A percentile compares a stretch with the other conserved stretches of the same genome.
Evolutionary conservation across 2,113 vertebrate species (phyloP).

Genomic region (Vicugna pacos): DNA sequence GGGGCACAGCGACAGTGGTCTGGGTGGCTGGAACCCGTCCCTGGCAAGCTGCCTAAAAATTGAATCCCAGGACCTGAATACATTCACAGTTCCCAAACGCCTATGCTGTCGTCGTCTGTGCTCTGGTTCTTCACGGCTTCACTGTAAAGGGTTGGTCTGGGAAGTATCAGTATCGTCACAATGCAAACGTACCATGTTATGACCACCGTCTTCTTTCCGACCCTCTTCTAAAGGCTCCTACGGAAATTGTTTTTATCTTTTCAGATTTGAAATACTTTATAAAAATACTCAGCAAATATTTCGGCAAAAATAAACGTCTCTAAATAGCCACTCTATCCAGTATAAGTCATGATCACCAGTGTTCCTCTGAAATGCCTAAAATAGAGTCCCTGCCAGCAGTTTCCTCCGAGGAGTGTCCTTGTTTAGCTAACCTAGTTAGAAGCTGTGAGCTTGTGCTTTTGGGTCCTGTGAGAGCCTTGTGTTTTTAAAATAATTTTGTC

Average conservation of each 20-base stretch:
- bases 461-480: slow-evolving; percentile 46
- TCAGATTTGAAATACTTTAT: background rate
- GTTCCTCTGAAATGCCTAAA: slow-evolving; percentile 66
- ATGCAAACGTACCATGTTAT: background rate
- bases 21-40: background rate
- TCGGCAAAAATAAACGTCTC: slow-evolving; percentile 76
- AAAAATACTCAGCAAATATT: slow-evolving; percentile 65
- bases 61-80: too few species aligned
- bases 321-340: background rate
- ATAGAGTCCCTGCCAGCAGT: slow-evolving; percentile 33
- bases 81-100: background rate
- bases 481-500: slow-evolving; percentile 65
- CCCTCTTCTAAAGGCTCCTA: background rate
- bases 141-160: background rate
- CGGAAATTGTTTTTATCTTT: background rate
- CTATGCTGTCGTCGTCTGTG: background rate
- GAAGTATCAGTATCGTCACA: background rate
- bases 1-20: too few species aligned
- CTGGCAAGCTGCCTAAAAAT: background rate
- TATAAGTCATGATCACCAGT: slow-evolving; percentile 57
- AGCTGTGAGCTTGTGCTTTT: slow-evolving; percentile 33
- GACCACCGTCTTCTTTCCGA: background rate
- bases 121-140: background rate
- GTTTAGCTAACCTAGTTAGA: slow-evolving; percentile 64
- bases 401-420: background rate